A percentile compares a stretch with the other conserved stretches of the same genome.
phyloP scores from a whole-genome alignment of 2,797 vertebrate species.

The Gymnocypris eckloni region DNA sequence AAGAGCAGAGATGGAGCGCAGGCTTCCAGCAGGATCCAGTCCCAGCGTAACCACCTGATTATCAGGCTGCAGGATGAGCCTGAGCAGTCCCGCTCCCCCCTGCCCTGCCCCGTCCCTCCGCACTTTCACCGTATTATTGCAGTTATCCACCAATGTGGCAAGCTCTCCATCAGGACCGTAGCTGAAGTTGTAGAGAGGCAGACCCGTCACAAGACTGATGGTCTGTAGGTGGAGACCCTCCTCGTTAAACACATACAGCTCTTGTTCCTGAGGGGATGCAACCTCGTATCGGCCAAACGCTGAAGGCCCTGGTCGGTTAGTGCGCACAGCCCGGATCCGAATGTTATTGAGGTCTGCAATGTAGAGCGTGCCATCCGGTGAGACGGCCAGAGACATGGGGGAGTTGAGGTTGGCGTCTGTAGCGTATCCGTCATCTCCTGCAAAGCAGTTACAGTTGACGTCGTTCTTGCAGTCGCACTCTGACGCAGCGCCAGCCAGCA shows the following conservation, averaged over 20 bases:
- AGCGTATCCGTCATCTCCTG: conserved; percentile 97
- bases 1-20: conserved; percentile 91
- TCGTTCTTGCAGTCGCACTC: conserved; percentile 99
- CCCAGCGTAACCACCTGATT: conserved; percentile 95
- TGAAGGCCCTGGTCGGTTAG: conserved; percentile 89
- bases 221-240: conserved; percentile 96
- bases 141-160: conserved; percentile 88
- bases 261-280: conserved; percentile 94
- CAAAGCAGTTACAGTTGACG: conserved; percentile 98
- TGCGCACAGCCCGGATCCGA: conserved; percentile 93
- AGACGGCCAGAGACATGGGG: conserved; percentile 93
- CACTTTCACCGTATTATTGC: conserved; percentile 92
- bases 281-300: conserved; percentile 92
- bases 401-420: conserved; percentile 95
- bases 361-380: conserved; percentile 94
- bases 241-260: conserved; percentile 94
- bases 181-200: conserved; percentile 96
- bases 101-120: conserved; percentile 86
- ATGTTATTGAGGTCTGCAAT: conserved; percentile 98
- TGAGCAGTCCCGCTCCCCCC: conserved; percentile 83
- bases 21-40: conserved; percentile 87
- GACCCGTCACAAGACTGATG: conserved; percentile 93
- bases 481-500: conserved; percentile 93
- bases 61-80: conserved; percentile 93
- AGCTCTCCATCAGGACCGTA: conserved; percentile 89